A percentile compares a stretch with the other conserved stretches of the same genome.
Evolutionary conservation across 2,113 vertebrate genomes (phyloP).

Genomic region (Dicentrarchus labrax): DNA sequence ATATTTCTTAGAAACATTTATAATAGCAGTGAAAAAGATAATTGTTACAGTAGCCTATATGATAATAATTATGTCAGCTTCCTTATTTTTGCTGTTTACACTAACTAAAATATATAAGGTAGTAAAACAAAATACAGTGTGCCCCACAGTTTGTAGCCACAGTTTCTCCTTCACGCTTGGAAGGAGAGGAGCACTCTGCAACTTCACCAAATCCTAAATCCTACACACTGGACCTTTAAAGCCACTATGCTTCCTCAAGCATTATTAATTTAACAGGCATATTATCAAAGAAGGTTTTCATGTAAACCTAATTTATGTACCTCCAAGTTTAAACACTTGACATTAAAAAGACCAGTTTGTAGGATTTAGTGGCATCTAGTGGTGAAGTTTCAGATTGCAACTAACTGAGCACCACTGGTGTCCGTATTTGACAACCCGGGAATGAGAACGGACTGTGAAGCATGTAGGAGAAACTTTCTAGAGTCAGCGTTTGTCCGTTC

Average conservation of each 20-base stretch:
- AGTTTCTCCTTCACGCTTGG: too few species aligned
- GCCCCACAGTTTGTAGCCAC: not conserved
- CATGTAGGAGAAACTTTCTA: too few species aligned
- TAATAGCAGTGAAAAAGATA: not conserved
- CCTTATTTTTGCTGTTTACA: not conserved
- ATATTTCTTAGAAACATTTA: not conserved
- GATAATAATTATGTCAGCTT: not conserved
- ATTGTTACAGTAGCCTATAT: not conserved
- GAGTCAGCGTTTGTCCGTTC: too few species aligned
- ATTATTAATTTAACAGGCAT: not conserved
- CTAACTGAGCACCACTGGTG: too few species aligned
- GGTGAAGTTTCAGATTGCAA: too few species aligned
- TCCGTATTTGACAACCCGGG: too few species aligned
- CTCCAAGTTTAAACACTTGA: not conserved
- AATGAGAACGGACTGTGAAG: too few species aligned
- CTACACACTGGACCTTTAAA: too few species aligned
- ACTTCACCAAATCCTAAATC: too few species aligned
- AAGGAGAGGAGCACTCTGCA: too few species aligned
- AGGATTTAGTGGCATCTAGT: too few species aligned
- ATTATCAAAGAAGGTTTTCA: not conserved
- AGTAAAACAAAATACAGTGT: not conserved
- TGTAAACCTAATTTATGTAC: not conserved
- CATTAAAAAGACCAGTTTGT: too few species aligned
- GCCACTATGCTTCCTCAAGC: not conserved
- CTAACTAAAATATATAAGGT: not conserved